Base-by-base conservation (phyloP, 2,888 invertebrate species). In the Yponomeuta plumbellus region DNA sequence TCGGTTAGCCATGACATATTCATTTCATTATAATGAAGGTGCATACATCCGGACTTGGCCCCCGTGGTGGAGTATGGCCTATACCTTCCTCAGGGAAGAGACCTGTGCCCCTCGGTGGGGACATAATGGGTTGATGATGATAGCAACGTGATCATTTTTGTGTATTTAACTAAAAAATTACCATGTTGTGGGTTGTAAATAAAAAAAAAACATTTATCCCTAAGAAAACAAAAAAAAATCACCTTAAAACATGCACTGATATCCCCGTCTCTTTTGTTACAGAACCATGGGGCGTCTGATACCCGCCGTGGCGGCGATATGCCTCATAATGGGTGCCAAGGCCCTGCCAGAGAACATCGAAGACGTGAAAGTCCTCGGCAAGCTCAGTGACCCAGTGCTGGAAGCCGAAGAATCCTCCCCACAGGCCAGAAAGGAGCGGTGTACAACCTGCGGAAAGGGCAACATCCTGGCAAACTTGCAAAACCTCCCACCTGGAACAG, bases 261-360 rank as follows among this genome's bases (percentile, higher is more conserved):
- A 4, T 34, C 11, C 44, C 44, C 21, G n/a, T n/a, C 67, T 69
- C 67, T 63, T 44, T 88, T 86, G 83, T 88, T 87, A 39, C 87
- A 88, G 88, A 83, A 88, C 72, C 70, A 91, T 91, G 91, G 90
- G 85, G 86, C 89, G 89, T 79, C 88, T 89, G 81, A 83, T 83
- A 66, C 66, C 74, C 72, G 78, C 83, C 80, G 86, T 88, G 83
- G 89, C 83, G 75, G 84, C 84, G 71, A 72, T 89, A 72, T 79
- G 81, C 77, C 76, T 90, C 74, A 76, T 88, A 65, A 69, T 86
- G 67, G 71, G 83, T 70, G 74, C 78, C 66, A 77, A 73, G 67
- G 87, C 88, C 57, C 82, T 80, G 70, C 83, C 88, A 0, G 83
- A 88, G 63, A 84, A 81, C 73, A 84, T 80, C 64, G 80, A 85